Evolutionary conservation across 2,888 invertebrate species (phyloP).

Genomic region (Scaeva pyrastri): DNA sequence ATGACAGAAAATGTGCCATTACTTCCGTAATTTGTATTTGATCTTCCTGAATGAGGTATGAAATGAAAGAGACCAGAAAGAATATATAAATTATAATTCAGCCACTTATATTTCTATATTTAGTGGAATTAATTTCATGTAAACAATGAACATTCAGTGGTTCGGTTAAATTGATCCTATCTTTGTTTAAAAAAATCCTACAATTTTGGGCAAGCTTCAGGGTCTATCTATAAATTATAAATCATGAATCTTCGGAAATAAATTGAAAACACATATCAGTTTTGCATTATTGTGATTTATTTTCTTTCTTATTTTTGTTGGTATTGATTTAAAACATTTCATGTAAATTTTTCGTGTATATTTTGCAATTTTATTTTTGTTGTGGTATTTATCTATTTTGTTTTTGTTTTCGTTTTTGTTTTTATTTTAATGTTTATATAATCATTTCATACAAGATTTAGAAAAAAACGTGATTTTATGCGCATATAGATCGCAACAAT

Average conservation of each 20-base stretch:
- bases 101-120: too few relatives aligned
- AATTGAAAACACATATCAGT: slow-evolving; percentile 13
- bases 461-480: slow-evolving; percentile 41
- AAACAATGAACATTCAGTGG: too few relatives aligned
- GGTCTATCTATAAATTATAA: too few relatives aligned
- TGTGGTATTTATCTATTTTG: slow-evolving; percentile 50
- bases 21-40: not conserved
- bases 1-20: not conserved
- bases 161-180: too few relatives aligned
- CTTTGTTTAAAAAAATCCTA: too few relatives aligned
- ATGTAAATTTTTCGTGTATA: slow-evolving; percentile 65
- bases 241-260: not conserved
- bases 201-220: too few relatives aligned
- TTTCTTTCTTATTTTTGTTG: slow-evolving; percentile 47
- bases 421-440: not conserved
- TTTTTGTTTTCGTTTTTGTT: too few relatives aligned
- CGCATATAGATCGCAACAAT: slow-evolving; percentile 39
- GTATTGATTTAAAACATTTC: slow-evolving; percentile 57
- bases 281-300: slow-evolving; percentile 58
- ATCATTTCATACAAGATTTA: slow-evolving; percentile 55
- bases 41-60: not conserved
- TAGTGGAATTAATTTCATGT: too few relatives aligned
- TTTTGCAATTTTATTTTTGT: slow-evolving; percentile 48
- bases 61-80: not conserved
- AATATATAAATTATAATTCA: too few relatives aligned